phyloP scores from a whole-genome alignment of 2,113 vertebrate species.

The Peucedramus taeniatus region DNA sequence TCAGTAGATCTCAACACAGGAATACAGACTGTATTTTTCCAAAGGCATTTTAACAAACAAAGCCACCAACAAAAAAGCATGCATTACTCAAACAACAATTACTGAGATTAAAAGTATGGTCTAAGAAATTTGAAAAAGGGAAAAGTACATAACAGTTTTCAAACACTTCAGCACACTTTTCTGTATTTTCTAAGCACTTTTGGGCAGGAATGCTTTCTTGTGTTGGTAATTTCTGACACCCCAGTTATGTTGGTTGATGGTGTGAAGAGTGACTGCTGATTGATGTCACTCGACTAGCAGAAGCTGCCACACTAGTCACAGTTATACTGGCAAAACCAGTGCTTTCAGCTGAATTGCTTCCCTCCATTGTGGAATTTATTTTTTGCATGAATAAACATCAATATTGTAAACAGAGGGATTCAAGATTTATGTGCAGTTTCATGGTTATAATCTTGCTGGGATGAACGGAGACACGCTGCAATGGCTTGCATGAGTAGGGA shows the following conservation, averaged over 20 bases:
- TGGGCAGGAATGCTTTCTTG: neutral
- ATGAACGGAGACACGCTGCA: neutral
- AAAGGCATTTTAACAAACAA: neutral
- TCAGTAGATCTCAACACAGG: neutral
- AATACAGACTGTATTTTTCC: neutral
- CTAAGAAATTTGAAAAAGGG: neutral
- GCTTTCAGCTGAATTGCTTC: neutral
- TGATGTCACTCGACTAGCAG: slow-evolving; percentile 18
- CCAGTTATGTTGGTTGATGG: neutral
- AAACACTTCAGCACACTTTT: neutral
- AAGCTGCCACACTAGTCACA: slow-evolving; percentile 9
- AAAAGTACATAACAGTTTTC: neutral
- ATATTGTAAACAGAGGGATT: neutral
- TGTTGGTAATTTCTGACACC: neutral
- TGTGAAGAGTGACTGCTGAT: slow-evolving; percentile 19
- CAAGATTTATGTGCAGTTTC: neutral
- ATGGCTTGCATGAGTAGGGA: neutral
- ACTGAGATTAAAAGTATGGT: neutral
- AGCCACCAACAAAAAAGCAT: neutral
- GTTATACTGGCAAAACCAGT: neutral
- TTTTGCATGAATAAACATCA: neutral
- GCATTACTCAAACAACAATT: neutral
- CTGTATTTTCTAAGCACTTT: neutral
- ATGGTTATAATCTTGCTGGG: neutral
- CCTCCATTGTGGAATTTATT: neutral